phyloP scores from a whole-genome alignment of 2,888 invertebrate genomes.

The Drosophila mettleri region DNA sequence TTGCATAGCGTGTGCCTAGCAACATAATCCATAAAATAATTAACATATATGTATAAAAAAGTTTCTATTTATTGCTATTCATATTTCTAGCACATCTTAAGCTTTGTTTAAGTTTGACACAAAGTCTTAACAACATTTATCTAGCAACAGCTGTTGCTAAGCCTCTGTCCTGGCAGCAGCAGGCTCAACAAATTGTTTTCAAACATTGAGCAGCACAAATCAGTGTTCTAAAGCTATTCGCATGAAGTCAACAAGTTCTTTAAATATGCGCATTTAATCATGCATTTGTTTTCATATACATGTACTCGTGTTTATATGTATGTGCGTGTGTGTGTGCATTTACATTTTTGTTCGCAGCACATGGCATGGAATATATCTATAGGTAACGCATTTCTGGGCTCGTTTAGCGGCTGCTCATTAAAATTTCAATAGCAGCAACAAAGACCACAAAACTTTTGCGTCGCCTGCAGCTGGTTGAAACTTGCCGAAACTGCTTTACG shows the following conservation, averaged over 20 bases:
- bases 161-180: background rate
- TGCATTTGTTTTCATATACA: constrained; percentile 21
- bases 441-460: constrained; percentile 18
- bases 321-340: constrained; percentile 3
- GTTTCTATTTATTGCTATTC: background rate
- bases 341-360: constrained; percentile 23
- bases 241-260: constrained; percentile 24
- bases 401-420: constrained; percentile 52
- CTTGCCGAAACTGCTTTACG: constrained; percentile 59
- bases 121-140: background rate
- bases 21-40: background rate
- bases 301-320: background rate
- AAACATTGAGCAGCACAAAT: background rate
- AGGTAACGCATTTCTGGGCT: constrained; percentile 24
- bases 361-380: constrained; percentile 8
- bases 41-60: background rate
- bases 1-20: background rate
- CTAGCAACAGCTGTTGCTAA: background rate
- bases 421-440: constrained; percentile 54
- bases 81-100: background rate
- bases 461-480: constrained; percentile 57
- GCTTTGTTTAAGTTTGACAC: no score
- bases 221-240: background rate
- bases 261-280: constrained; percentile 46
- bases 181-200: background rate